These are phyloP conservation scores for Picathartes gymnocephalus DNA, from an alignment of 2,113 vertebrate species.

Conservation along the genomic window DNA sequence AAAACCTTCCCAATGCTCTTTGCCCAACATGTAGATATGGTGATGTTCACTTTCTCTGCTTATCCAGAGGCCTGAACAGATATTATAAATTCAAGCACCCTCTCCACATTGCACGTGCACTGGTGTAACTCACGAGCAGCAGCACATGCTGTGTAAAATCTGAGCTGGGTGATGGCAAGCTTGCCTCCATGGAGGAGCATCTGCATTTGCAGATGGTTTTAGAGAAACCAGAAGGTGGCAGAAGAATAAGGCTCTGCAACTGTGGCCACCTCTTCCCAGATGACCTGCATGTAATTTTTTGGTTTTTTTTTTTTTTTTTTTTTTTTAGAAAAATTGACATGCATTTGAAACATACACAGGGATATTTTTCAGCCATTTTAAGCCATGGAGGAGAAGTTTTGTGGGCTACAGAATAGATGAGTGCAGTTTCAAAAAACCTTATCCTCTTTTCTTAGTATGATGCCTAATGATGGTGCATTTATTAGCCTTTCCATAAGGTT, in stretches of 20 bases:
- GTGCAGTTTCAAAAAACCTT: background rate
- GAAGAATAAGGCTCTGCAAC: background rate
- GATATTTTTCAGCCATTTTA: background rate
- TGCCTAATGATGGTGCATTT: background rate
- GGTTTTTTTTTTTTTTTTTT: accelerated
- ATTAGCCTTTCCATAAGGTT: background rate
- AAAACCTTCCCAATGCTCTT: background rate
- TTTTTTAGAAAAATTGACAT: background rate
- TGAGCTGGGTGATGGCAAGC: background rate
- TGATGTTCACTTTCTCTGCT: background rate
- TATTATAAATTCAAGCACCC: background rate
- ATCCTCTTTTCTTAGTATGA: background rate
- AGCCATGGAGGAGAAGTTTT: background rate
- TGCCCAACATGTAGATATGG: background rate
- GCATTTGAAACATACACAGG: background rate
- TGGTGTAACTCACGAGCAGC: background rate
- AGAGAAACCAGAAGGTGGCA: background rate
- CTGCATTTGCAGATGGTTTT: background rate
- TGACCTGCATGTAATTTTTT: background rate
- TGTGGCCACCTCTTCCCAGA: background rate
- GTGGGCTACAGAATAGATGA: background rate
- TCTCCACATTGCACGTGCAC: accelerated
- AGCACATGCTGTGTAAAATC: accelerated
- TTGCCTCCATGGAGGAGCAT: background rate
- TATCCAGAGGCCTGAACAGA: background rate